Conservation (phyloP, 2,113 vertebrate genomes). For the Lagopus muta region DNA sequence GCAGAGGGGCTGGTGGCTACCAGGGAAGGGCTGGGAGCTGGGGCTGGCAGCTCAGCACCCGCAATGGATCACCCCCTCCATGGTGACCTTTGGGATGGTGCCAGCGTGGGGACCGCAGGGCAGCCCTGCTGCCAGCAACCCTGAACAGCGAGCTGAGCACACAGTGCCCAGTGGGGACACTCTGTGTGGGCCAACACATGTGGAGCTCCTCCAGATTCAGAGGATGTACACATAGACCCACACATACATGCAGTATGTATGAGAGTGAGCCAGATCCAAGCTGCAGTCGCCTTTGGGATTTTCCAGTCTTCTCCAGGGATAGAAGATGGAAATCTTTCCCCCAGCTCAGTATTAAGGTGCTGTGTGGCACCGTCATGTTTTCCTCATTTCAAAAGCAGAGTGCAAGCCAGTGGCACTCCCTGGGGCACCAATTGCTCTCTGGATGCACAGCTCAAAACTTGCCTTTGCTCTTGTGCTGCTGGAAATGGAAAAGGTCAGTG, state of each 20-base stretch:
- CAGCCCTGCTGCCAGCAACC: not conserved
- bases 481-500: not conserved
- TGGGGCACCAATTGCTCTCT: not conserved
- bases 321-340: not conserved
- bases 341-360: not conserved
- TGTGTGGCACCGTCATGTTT: fast-evolving
- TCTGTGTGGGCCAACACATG: fast-evolving
- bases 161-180: not conserved
- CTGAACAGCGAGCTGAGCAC: too few species aligned
- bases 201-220: not conserved
- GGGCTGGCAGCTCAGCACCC: not conserved
- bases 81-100: not conserved
- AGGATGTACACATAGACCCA: too few species aligned
- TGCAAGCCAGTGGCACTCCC: not conserved
- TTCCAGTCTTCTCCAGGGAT: not conserved
- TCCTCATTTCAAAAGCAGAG: not conserved
- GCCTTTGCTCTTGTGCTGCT: not conserved
- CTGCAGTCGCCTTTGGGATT: not conserved
- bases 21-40: not conserved
- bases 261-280: not conserved
- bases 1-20: not conserved
- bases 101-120: not conserved
- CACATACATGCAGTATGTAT: not conserved
- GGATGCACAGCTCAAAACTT: not conserved
- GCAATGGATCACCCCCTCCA: not conserved